Conservation (phyloP, 2,113 vertebrate genomes). For the Amblyornis subalaris region DNA sequence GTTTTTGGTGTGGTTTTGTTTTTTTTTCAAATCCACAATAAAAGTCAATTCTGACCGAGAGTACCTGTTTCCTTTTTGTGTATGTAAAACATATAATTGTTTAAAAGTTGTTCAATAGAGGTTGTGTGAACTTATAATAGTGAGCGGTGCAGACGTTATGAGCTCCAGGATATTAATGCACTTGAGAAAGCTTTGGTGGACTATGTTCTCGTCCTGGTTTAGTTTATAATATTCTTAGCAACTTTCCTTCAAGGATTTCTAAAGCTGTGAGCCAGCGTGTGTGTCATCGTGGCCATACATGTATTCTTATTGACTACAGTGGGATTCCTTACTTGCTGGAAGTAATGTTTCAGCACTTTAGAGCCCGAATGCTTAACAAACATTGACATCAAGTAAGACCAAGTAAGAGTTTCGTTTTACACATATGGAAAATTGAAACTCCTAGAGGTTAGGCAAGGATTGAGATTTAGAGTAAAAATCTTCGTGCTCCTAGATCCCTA, state of each 20-base stretch:
- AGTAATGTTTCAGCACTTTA: neutral
- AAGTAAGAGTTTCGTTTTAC: neutral
- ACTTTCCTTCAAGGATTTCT: constrained; percentile 38
- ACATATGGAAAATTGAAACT: neutral
- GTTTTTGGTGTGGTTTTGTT: neutral
- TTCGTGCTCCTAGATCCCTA: neutral
- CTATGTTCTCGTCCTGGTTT: neutral
- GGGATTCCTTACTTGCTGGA: neutral
- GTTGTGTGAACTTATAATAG: neutral
- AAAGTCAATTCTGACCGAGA: constrained; percentile 49
- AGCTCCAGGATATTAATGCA: neutral
- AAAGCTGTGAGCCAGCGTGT: neutral
- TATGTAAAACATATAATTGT: neutral
- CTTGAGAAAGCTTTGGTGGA: neutral
- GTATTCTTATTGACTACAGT: neutral
- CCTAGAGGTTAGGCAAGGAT: neutral
- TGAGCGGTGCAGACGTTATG: neutral
- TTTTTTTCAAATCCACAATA: constrained; percentile 28
- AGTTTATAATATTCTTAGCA: neutral
- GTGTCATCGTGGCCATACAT: neutral
- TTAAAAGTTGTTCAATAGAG: neutral
- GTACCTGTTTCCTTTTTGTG: constrained; percentile 56
- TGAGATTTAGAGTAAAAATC: neutral
- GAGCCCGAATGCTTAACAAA: neutral
- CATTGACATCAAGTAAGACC: neutral